Base-by-base conservation (phyloP, 2,888 invertebrate genomes). In the Hirtodrosophila confusa region DNA sequence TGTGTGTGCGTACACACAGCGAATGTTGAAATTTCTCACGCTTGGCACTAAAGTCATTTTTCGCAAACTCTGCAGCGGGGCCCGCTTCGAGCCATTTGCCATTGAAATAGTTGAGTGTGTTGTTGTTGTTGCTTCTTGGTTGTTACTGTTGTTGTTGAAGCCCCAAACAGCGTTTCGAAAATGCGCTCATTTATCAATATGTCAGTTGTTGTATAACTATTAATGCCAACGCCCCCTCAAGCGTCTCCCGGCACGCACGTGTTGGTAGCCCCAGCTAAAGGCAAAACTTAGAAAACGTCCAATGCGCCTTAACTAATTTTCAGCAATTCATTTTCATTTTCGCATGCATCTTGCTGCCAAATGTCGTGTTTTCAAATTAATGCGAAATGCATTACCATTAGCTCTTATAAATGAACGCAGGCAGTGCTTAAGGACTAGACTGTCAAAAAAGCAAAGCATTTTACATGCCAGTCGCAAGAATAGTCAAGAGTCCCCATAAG, bases 131-230 rank as follows among this genome's bases (percentile, higher is more conserved):
- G 29, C 33, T 79, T 24, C 40, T 27, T 17, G 17, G 27, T 27
- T 27, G 5, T 27, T 27, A 6, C 3, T 27, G 35, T 44, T 50
- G 41, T 44, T 55, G 37, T 54, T 48, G 39, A 35, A 49, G 54
- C 49, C 47, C 48, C 50, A 40, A 70, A 69, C 41, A 50, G 75
- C 72, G 67, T 53, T 76, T 74, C 62, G 84, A 67, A 85, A 86
- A 86, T 77, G 58, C 68, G 71, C 80, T 87, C 90, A 87, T 89
- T 90, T 89, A 89, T 89, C 89, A 89, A 89, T 86, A 83, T 88
- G 89, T 86, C 89, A 88, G 89, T 80, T 84, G 88, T 86, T 84
- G 79, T 87, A 88, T 83, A 89, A 89, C 88, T 87, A 87, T 87
- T 87, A 87, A 87, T 88, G 78, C 69, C 76, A 61, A 61, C 51